Percentiles rank a stretch among this genome's conserved stretches.
Conservation (phyloP, 1,140 invertebrate genomes). For the Nephila pilipes region DNA sequence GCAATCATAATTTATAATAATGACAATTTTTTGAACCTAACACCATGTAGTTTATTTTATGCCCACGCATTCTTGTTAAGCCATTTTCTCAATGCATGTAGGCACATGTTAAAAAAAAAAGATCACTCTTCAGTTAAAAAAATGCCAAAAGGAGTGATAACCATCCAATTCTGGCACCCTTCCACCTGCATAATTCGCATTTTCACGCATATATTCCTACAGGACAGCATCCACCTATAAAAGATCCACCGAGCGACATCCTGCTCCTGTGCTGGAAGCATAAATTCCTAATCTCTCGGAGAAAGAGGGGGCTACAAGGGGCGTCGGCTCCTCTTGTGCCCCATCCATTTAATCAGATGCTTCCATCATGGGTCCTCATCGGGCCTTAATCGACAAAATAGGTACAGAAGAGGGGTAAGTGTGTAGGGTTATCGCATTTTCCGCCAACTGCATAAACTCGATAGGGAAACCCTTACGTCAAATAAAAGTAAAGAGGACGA, state of each 20-base stretch:
- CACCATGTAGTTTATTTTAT: too few species aligned
- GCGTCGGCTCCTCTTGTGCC: conserved; percentile 11
- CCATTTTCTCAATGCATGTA: too few species aligned
- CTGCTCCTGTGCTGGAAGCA: neutral
- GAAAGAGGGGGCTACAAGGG: conserved; percentile 23
- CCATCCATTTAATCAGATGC: conserved; percentile 50
- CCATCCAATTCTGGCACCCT: neutral
- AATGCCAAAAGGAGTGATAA: neutral
- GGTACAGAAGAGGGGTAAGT: neutral
- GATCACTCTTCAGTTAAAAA: neutral
- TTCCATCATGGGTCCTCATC: conserved; percentile 41
- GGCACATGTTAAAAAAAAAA: too few species aligned
- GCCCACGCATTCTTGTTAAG: too few species aligned
- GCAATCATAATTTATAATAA: too few species aligned
- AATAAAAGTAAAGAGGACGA: conserved; percentile 41
- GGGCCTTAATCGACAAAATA: conserved; percentile 35
- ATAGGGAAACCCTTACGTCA: neutral
- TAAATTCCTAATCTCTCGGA: conserved; percentile 53
- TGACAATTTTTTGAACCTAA: too few species aligned
- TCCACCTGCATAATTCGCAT: neutral
- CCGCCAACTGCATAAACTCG: conserved; percentile 50
- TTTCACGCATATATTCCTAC: conserved; percentile 1
- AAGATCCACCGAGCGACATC: conserved; percentile 14
- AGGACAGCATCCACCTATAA: neutral
- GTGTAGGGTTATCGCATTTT: conserved; percentile 38